Base-by-base conservation (phyloP, 2,113 vertebrate species). In the Ancistrus triradiatus region DNA sequence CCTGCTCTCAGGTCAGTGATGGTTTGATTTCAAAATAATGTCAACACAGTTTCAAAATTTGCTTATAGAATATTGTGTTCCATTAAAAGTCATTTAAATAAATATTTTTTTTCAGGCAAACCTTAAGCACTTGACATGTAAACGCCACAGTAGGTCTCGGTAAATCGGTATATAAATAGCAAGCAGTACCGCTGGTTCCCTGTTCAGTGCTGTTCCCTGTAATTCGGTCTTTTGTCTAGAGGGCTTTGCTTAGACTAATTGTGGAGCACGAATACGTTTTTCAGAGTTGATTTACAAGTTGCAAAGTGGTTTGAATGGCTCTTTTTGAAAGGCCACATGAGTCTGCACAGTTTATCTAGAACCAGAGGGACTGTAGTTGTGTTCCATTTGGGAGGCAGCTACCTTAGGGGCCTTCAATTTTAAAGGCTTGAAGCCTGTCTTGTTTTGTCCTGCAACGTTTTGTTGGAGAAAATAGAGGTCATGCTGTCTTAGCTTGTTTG, bases 281-380 rank as follows among this genome's bases (percentile, higher is more conserved):
- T n/a, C n/a, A n/a, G n/a, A n/a, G n/a, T n/a, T n/a, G n/a, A n/a
- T n/a, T n/a, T n/a, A n/a, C n/a, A n/a, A n/a, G n/a, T n/a, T n/a
- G n/a, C n/a, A n/a, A 8, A 37, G 8, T 37, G 9, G 59, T 38
- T 44, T 40, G 19, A 40, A 49, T 46, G 69, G 19, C 46, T 46
- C 52, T 3, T 28, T 21, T 13, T 40, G 24, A 72, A 66, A 42
- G 43, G 60, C 31, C 59, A 50, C 25, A 56, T 59, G 48, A 61
- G 57, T 58, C 31, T 52, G 50, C 17, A 63, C 28, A 49, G 40
- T 63, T 15, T 28, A 35, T 53, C 40, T 21, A 14, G 35, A 37
- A 37, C n/a, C n/a, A n/a, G n/a, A n/a, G n/a, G n/a, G n/a, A n/a
- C n/a, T n/a, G n/a, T n/a, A n/a, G 35, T 13, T 37, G 35, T 13